These are phyloP conservation scores for Latrodectus hesperus DNA, from an alignment of 2,888 invertebrate species.

Conservation along the genomic window DNA sequence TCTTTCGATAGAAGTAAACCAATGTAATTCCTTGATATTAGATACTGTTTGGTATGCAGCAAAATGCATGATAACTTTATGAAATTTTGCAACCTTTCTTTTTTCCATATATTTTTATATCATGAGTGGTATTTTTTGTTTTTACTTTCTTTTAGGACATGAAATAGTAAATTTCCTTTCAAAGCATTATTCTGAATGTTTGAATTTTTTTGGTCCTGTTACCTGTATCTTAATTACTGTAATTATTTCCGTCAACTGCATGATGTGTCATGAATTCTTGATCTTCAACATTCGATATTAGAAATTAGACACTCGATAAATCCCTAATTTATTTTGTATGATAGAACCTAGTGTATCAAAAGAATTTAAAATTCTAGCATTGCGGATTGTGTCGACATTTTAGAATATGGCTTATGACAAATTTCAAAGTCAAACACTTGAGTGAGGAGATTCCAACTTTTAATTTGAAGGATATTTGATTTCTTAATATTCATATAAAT, in stretches of 20 bases:
- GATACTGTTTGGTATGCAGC: neutral
- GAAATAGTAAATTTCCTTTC: neutral
- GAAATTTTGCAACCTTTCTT: neutral
- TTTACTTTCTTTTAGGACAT: neutral
- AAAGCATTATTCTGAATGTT: neutral
- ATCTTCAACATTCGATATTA: neutral
- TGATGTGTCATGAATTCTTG: neutral
- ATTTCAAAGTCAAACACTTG: neutral
- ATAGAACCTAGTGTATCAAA: neutral
- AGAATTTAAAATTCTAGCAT: neutral
- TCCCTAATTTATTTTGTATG: neutral
- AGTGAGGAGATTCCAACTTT: neutral
- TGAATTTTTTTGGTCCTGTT: neutral
- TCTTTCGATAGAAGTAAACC: neutral
- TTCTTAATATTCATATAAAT: neutral
- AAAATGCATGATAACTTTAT: neutral
- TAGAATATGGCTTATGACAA: neutral
- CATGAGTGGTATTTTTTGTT: neutral
- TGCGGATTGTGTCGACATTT: neutral
- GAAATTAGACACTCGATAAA: neutral
- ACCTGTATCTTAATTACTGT: neutral
- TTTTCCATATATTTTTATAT: neutral
- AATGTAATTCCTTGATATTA: neutral
- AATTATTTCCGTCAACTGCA: neutral
- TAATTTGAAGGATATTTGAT: neutral